Evolutionary conservation across 2,888 invertebrate species (phyloP), one percentile per base, ranked within the genome.

Genomic region (Abrostola tripartita): DNA sequence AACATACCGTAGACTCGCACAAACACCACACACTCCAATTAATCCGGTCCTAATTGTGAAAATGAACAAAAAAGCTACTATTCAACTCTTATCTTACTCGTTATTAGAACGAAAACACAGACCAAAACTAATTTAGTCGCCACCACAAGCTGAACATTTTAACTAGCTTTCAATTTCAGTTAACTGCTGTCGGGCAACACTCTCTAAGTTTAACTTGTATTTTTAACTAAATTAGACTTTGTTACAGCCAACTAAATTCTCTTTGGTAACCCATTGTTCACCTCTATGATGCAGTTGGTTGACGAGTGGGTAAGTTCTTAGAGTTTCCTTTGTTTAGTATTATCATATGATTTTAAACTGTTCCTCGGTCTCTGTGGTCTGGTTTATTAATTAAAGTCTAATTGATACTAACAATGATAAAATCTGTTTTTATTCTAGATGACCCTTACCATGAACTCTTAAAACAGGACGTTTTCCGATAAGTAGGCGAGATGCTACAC

Each of bases 191-290:
- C 37, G 49, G 52, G 52, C 55, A 58, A 65, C 60, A 58, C 57
- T 64, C 55, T 50, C 50, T 42, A 71, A 75, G 64, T 67, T 71
- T 59, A 75, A 76, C 76, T 63, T 65, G 63, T 57, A 75, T 75
- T 76, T 76, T 76, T 71, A 76, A 75, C 65, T 79, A 71, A 65
- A 76, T 76, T 71, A 76, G 71, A 68, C 68, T 71, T 56, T 37
- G 59, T 68, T 65, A 61, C 65, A 50, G 71, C 50, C 61, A 61
- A 76, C 71, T 52, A 65, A 70, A 71, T 75, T 75, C 65, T 47
- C 42, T 69, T 74, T 58, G 10, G 60, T 53, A 75, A 65, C 61
- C 61, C 49, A 53, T 55, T n/a, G 10, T 44, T 65, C 51, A 57
- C 76, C 61, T 54, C 51, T 51, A 54, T 59, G 61, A 54, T 57